A percentile compares a stretch with the other conserved stretches of the same genome.
Conservation (phyloP, 2,888 invertebrate species). For the Synanthedon andrenaeformis region DNA sequence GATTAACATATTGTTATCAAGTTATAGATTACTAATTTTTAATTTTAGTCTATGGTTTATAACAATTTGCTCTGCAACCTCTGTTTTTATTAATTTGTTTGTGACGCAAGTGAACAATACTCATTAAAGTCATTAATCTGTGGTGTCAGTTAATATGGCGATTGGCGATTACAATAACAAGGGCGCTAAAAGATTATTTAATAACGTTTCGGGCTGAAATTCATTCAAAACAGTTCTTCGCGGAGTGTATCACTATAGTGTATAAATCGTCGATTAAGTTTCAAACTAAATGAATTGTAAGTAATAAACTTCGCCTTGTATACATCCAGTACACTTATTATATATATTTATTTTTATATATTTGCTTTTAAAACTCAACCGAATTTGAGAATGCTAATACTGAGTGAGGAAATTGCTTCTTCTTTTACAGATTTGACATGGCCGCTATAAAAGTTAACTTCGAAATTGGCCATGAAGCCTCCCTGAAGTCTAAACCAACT, state of each 20-base stretch:
- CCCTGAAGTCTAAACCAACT: slow-evolving; percentile 82
- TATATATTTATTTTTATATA: not conserved
- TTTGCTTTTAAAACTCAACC: not conserved
- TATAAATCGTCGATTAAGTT: not conserved
- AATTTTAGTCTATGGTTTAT: too few relatives aligned
- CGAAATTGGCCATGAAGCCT: slow-evolving; percentile 93
- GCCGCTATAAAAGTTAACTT: slow-evolving; percentile 76
- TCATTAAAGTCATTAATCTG: too few relatives aligned
- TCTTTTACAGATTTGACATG: slow-evolving; percentile 37
- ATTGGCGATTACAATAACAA: slow-evolving; percentile 67
- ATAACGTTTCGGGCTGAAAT: slow-evolving; percentile 20
- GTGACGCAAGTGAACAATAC: too few relatives aligned
- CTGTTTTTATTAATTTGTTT: too few relatives aligned
- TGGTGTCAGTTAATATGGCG: slow-evolving; percentile 46
- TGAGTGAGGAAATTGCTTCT: too few relatives aligned
- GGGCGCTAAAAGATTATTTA: slow-evolving; percentile 66
- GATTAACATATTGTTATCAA: too few relatives aligned
- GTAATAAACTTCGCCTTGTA: slow-evolving; percentile 4
- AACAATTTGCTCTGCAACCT: too few relatives aligned
- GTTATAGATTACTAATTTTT: too few relatives aligned
- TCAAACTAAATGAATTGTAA: too few relatives aligned
- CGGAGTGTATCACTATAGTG: slow-evolving; percentile 10
- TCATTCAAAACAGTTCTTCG: slow-evolving; percentile 11
- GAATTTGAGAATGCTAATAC: too few relatives aligned
- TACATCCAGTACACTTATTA: slow-evolving; percentile 2